These are phyloP conservation scores for Cantharis rustica DNA, from an alignment of 2,888 invertebrate species.

Conservation along the genomic window DNA sequence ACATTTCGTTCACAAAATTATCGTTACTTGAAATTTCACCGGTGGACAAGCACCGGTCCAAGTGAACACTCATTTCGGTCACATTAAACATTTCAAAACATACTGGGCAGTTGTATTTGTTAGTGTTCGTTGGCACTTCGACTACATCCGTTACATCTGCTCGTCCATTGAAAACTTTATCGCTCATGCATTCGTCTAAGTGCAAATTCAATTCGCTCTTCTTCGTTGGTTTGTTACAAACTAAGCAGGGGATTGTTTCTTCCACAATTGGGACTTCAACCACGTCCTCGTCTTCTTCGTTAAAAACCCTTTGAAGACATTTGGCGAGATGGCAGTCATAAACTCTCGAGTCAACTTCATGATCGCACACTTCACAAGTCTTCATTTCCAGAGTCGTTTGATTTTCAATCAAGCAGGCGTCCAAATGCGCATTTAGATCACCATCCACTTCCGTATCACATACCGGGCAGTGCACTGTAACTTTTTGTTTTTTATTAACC, in stretches of 20 bases:
- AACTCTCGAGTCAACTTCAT: conserved; percentile 36
- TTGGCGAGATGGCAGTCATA: background rate
- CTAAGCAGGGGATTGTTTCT: conserved; percentile 48
- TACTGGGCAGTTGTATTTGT: conserved; percentile 63
- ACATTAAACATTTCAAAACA: conserved; percentile 62
- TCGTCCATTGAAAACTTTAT: conserved; percentile 45
- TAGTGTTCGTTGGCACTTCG: conserved; percentile 41
- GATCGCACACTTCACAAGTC: conserved; percentile 5
- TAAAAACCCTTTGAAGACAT: background rate
- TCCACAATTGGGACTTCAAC: background rate
- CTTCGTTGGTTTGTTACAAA: conserved; percentile 51
- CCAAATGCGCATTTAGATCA: conserved; percentile 33
- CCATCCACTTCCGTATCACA: conserved; percentile 41
- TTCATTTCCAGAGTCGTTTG: background rate
- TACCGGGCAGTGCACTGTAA: conserved; percentile 50
- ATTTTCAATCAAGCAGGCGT: conserved; percentile 25
- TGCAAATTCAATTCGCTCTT: conserved; percentile 52
- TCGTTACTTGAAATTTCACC: conserved; percentile 16
- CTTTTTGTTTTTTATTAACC: background rate
- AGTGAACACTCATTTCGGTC: conserved; percentile 63
- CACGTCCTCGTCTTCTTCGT: background rate
- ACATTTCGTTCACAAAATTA: background rate
- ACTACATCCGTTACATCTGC: conserved; percentile 31
- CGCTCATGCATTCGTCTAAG: conserved; percentile 53
- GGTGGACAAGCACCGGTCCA: conserved; percentile 57